A percentile compares a stretch with the other conserved stretches of the same genome.
phyloP scores from a whole-genome alignment of 2,113 vertebrate genomes.

The Callorhinus ursinus region DNA sequence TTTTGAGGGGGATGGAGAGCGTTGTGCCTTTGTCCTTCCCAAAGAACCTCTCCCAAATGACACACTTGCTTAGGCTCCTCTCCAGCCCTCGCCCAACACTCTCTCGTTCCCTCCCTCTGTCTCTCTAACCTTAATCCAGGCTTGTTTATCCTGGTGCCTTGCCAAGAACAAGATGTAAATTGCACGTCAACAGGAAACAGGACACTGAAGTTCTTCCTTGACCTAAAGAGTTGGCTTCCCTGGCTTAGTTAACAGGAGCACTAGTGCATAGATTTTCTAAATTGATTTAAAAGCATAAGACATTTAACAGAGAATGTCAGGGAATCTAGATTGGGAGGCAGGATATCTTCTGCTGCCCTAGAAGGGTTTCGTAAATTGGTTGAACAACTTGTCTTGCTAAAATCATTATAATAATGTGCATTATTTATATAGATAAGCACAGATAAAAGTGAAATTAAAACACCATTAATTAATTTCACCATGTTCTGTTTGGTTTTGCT shows the following conservation, averaged over 20 bases:
- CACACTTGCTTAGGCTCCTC: not conserved
- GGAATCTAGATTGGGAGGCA: not conserved
- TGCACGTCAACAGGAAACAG: not conserved
- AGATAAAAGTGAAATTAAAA: conserved; percentile 48
- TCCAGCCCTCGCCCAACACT: no score
- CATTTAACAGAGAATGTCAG: not conserved
- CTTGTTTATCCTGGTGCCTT: not conserved
- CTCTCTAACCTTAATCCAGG: not conserved
- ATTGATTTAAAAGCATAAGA: not conserved
- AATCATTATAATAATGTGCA: not conserved
- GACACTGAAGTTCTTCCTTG: not conserved
- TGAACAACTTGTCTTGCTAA: not conserved
- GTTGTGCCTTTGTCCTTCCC: not conserved
- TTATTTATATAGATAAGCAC: conserved; percentile 36
- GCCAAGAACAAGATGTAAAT: conserved; percentile 46
- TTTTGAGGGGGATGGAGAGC: not conserved
- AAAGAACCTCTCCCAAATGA: not conserved
- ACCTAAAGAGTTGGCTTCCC: not conserved
- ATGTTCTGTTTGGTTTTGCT: conserved; percentile 12
- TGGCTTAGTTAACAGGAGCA: not conserved
- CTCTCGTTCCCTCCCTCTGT: not conserved
- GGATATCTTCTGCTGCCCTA: not conserved
- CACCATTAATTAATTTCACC: not conserved
- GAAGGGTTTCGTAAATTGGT: not conserved
- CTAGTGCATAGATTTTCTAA: not conserved